These are phyloP conservation scores for Aphis craccivora DNA, from an alignment of 1,140 invertebrate genomes.

Conservation along the genomic window DNA sequence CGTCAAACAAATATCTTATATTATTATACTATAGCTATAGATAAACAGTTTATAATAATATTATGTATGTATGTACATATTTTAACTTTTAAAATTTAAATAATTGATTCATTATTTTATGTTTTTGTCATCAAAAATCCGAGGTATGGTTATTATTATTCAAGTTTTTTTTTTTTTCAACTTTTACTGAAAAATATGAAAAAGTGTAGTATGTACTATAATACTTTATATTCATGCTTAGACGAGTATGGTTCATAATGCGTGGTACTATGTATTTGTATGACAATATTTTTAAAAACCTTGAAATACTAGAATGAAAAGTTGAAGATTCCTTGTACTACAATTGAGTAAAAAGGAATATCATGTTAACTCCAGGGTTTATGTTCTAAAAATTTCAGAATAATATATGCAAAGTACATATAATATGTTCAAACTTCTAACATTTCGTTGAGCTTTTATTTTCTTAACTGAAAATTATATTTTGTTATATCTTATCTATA, in stretches of 20 bases:
- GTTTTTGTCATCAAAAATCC: no score
- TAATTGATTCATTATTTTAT: neutral
- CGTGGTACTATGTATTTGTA: neutral
- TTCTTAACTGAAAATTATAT: constrained; percentile 7
- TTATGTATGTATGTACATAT: neutral
- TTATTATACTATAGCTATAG: no score
- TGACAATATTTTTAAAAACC: neutral
- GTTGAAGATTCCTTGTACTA: neutral
- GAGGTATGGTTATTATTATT: neutral
- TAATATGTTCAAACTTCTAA: neutral
- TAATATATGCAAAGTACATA: no score
- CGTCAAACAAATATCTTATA: neutral
- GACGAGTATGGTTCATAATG: neutral
- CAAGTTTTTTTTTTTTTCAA: neutral
- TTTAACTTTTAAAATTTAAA: neutral
- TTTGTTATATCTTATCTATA: neutral
- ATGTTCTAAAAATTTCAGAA: neutral
- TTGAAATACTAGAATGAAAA: neutral
- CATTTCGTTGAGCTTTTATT: neutral
- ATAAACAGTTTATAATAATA: neutral
- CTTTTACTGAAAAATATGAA: neutral
- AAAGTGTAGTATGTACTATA: neutral
- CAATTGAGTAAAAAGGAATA: neutral
- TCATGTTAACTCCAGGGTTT: neutral
- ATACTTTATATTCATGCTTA: neutral